Conservation (phyloP, 2,797 vertebrate species). For the Falco naumanni region DNA sequence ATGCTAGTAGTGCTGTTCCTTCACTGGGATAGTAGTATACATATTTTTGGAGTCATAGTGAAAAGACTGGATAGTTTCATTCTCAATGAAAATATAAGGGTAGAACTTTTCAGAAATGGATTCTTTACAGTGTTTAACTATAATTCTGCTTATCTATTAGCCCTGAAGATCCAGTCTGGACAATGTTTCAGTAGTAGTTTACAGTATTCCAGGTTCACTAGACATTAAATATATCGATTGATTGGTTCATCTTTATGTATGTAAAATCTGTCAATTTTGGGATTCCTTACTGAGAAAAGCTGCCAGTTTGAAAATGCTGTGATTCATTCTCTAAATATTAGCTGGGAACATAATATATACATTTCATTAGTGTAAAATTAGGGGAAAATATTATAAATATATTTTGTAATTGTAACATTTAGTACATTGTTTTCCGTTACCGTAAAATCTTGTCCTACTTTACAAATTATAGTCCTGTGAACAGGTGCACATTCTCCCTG, state of each 20-base stretch:
- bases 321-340: background rate
- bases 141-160: constrained; percentile 5
- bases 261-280: background rate
- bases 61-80: background rate
- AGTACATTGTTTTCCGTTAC: background rate
- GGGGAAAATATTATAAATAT: background rate
- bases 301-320: background rate
- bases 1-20: background rate
- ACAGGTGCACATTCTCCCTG: background rate
- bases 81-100: background rate
- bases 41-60: background rate
- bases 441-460: background rate
- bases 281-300: background rate
- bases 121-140: constrained; percentile 14
- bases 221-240: background rate
- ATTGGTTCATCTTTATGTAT: background rate
- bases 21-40: background rate
- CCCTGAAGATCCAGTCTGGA: background rate
- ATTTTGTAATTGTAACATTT: background rate
- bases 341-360: background rate
- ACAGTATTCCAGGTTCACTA: background rate
- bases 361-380: background rate
- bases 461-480: background rate
- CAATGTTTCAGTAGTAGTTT: background rate
- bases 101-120: background rate